Evolutionary conservation across 2,113 vertebrate genomes (phyloP).

Genomic region (Alectura lathami): DNA sequence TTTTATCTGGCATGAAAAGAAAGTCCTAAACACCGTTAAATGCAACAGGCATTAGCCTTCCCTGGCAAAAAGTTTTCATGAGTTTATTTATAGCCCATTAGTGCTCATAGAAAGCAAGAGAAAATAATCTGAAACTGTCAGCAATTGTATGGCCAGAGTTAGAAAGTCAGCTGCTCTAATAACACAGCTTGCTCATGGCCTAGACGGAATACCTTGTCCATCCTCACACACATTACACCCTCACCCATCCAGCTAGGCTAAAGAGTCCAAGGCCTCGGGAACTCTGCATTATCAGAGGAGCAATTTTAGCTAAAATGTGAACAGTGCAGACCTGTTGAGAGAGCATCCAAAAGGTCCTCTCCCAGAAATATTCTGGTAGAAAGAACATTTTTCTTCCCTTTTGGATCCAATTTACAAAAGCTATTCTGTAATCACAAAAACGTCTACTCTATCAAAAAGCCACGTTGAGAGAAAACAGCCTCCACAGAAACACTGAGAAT

Average conservation of each 20-base stretch:
- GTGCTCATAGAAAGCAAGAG: not conserved
- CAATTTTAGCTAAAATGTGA: not conserved
- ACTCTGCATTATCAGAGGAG: not conserved
- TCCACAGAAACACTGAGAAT: not conserved
- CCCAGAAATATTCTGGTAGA: not conserved
- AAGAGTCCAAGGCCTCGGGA: not conserved
- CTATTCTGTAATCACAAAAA: not conserved
- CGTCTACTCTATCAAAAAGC: not conserved
- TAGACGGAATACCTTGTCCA: not conserved
- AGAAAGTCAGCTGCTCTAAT: not conserved
- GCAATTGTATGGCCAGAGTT: not conserved
- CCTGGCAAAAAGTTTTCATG: not conserved
- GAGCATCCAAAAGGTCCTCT: not conserved
- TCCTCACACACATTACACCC: rapidly evolving
- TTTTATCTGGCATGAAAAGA: not conserved
- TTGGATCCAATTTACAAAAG: not conserved
- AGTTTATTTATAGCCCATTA: slow-evolving; percentile 2
- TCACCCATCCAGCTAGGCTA: not conserved
- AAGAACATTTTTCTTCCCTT: rapidly evolving
- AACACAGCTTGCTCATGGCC: not conserved
- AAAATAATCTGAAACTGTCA: not conserved
- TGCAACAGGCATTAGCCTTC: not conserved
- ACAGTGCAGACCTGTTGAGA: not conserved
- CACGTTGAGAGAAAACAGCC: not conserved
- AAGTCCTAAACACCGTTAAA: not conserved